Conservation (phyloP, 2,888 invertebrate genomes). For the Diaphora mendica region DNA sequence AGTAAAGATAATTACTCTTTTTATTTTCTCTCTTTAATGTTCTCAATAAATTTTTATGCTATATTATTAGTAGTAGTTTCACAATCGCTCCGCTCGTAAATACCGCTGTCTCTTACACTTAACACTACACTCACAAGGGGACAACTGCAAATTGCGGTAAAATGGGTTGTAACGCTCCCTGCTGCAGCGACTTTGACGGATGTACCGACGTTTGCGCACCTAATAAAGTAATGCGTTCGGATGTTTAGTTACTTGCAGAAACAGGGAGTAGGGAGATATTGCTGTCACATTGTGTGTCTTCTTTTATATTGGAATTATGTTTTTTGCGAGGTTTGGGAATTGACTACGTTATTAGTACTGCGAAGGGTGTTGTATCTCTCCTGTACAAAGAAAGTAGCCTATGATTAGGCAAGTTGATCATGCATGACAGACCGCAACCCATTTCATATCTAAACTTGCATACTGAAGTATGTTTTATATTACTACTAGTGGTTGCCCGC, state of each 20-base stretch:
- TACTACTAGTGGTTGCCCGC: no score
- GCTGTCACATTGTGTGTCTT: background rate
- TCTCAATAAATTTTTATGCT: background rate
- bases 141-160: constrained; percentile 80
- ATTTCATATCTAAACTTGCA: no score
- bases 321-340: background rate
- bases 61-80: background rate
- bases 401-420: no score
- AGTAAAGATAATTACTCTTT: no score
- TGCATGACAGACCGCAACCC: no score
- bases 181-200: constrained; percentile 77
- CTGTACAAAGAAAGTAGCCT: background rate
- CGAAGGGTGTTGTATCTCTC: background rate
- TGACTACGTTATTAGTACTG: background rate
- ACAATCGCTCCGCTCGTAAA: background rate
- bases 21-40: no score
- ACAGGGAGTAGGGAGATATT: constrained; percentile 7
- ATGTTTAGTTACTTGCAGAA: constrained; percentile 38
- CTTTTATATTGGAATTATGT: constrained; percentile 5
- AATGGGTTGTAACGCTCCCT: constrained; percentile 75
- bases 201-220: constrained; percentile 77
- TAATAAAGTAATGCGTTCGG: constrained; percentile 81
- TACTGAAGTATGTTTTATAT: no score
- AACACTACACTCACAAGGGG: constrained; percentile 51
- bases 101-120: constrained; percentile 42